A percentile compares a stretch with the other conserved stretches of the same genome.
phyloP scores from a whole-genome alignment of 2,113 vertebrate species.

The Poecile atricapillus region DNA sequence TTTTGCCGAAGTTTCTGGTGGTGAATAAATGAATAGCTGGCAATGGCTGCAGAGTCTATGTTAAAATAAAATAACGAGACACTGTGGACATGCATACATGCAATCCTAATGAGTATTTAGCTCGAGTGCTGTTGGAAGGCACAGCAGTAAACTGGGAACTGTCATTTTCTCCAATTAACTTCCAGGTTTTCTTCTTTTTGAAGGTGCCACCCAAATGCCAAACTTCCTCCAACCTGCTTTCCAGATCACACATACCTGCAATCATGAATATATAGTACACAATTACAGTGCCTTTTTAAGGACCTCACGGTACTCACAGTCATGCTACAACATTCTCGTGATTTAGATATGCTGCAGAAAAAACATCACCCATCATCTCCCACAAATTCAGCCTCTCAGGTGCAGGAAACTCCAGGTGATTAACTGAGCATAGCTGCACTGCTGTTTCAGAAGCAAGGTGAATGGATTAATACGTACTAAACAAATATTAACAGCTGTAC shows the following conservation, averaged over 20 bases:
- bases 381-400: neutral
- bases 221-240: neutral
- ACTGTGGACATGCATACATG: neutral
- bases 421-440: neutral
- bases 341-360: neutral
- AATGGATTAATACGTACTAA: neutral
- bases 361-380: neutral
- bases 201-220: neutral
- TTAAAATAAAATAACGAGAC: neutral
- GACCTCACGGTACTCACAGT: neutral
- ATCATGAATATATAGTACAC: neutral
- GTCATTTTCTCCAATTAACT: neutral
- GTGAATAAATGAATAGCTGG: slow-evolving; percentile 1
- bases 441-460: neutral
- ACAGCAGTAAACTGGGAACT: neutral
- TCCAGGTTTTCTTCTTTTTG: neutral
- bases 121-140: neutral
- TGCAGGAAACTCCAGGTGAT: neutral
- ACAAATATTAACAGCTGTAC: neutral
- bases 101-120: neutral
- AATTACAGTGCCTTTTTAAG: neutral
- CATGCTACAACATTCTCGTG: neutral
- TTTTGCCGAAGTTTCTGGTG: neutral
- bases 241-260: neutral
- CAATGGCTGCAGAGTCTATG: neutral